Base-by-base conservation (phyloP, 1,140 invertebrate genomes). In the Caenorhabditis inopinata region DNA sequence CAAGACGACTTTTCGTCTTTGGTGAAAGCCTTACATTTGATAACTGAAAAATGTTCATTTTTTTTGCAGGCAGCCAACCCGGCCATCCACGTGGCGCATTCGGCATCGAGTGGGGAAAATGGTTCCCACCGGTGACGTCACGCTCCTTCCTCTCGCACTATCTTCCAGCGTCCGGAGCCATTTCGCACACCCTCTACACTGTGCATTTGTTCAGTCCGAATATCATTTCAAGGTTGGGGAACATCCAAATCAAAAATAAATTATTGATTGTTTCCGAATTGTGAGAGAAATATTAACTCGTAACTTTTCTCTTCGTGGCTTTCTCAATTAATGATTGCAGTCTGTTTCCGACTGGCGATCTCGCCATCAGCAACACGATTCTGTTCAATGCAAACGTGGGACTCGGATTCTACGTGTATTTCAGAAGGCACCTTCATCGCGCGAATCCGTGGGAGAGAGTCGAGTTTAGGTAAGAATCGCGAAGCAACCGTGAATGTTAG, bases 371-470 rank as follows among this genome's bases (percentile, higher is more conserved):
- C 78, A 84, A 84, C 46, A 58, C 80, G 68, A 83, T 84, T 35
- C 83, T 84, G 23, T 84, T 83, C 79, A 84, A 83, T 49, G 78
- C 83, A 23, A 82, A 84, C 53, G 35, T 84, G 25, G 83, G 83
- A 32, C 47, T 83, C 78, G 83, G 83, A 9, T 80, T 84, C 75
- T 84, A 81, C 79, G 38, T 83, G 23, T 83, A 79, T 53, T 83
- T 80, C 68, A 76, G 82, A 74, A 58, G 53, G 25, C 82, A 83
- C 46, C 58, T 83, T 23, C 68, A 79, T 32, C 21, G 47, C n/a
- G 46, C 80, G 11, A 68, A 81, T 46, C 49, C 45, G 25, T 79
- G 68, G 62, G 78, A 79, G n/a, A 14, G 78, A 35, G 78, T 79
- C 9, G 78, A 79, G 18, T 79, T 74, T n/a, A 79, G 78, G 78